Conservation (phyloP, 2,797 vertebrate species). For the Lepidocolaptes lacrymiger region DNA sequence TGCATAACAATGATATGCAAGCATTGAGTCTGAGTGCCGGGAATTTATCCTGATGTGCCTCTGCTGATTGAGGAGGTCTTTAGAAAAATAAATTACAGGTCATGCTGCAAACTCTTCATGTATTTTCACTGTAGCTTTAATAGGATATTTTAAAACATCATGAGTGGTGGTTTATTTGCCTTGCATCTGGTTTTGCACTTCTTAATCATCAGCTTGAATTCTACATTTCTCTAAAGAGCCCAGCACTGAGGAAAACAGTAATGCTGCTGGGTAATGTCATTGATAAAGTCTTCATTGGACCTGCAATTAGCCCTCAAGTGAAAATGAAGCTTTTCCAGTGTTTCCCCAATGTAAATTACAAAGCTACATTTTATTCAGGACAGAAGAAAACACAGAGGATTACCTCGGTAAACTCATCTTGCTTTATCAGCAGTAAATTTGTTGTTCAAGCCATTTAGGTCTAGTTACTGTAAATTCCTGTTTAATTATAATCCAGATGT, state of each 20-base stretch:
- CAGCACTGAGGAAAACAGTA: not conserved
- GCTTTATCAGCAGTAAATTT: constrained; percentile 35
- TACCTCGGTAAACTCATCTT: not conserved
- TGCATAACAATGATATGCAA: not conserved
- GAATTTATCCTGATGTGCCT: not conserved
- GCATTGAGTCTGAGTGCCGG: not conserved
- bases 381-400: not conserved
- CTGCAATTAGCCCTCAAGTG: not conserved
- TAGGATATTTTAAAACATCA: not conserved
- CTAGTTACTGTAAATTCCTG: constrained; percentile 13
- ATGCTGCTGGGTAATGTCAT: not conserved
- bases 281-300: not conserved
- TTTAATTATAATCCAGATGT: not conserved
- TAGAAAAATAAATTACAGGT: not conserved
- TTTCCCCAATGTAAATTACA: not conserved
- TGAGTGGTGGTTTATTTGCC: not conserved
- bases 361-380: not conserved
- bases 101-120: not conserved
- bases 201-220: not conserved
- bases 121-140: not conserved
- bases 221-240: accelerated
- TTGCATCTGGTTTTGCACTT: not conserved
- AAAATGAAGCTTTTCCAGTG: not conserved
- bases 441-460: constrained; percentile 22
- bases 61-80: not conserved